Conservation (phyloP, 2,113 vertebrate genomes). For the Naja naja region DNA sequence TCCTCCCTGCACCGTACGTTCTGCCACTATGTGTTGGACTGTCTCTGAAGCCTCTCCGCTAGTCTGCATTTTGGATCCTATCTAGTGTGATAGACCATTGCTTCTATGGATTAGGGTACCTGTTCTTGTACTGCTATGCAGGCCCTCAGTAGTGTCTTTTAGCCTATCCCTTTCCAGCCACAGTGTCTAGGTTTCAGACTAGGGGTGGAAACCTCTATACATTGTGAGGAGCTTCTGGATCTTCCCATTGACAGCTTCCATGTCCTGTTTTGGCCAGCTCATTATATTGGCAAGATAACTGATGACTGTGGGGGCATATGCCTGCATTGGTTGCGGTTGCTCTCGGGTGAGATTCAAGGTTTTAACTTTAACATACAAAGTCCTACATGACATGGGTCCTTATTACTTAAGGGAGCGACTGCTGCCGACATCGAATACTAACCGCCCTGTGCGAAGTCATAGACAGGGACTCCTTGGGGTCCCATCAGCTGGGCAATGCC, state of each 20-base stretch:
- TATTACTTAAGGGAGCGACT: too few species aligned
- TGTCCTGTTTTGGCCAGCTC: not conserved
- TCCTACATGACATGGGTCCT: too few species aligned
- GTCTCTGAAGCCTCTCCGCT: not conserved
- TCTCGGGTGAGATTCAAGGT: too few species aligned
- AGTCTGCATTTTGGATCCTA: not conserved
- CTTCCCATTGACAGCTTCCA: not conserved
- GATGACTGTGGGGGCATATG: not conserved
- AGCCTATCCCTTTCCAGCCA: not conserved
- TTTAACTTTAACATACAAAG: too few species aligned
- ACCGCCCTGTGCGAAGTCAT: too few species aligned
- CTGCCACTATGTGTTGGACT: not conserved
- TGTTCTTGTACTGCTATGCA: not conserved
- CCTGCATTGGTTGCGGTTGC: too few species aligned
- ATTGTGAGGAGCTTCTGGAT: not conserved
- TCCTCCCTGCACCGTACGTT: not conserved
- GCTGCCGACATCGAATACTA: too few species aligned
- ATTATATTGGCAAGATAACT: not conserved
- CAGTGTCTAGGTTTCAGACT: not conserved
- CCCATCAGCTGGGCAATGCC: too few species aligned
- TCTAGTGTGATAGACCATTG: not conserved
- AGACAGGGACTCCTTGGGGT: too few species aligned
- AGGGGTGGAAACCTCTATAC: not conserved
- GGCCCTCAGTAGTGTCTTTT: not conserved
- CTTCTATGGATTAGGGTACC: not conserved